Base-by-base conservation (phyloP, 2,113 vertebrate species). In the Panthera tigris region DNA sequence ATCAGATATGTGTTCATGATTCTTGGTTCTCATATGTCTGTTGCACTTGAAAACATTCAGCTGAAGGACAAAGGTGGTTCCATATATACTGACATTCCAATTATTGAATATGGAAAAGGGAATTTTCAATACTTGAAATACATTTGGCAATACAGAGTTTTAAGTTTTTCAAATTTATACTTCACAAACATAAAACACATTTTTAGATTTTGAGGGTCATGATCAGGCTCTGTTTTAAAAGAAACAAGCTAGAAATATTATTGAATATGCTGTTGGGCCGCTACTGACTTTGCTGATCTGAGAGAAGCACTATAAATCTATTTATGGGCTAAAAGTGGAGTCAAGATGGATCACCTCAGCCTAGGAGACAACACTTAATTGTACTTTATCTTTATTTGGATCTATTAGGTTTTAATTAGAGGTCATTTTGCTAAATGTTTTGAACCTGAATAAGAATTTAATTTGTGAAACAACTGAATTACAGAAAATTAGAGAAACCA, bases 331-430 rank as follows among this genome's bases (percentile, higher is more conserved):
- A 13, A n/a, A 89, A 61, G 11, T n/a, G 39, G 68, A 85, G 69
- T 61, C 45, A 50, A 8, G 63, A 85, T 78, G 86, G 66, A 89
- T 88, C 23, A 15, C 55, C 31, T 74, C 63, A 39, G 48, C 39
- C 86, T 61, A 4, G 79, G 52, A 81, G 61, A 65, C 39, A 82
- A 15, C n/a, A 16, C 84, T 89, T 83, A 55, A 68, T 91, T 79
- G n/a, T 79, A 21, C 71, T 96, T 98, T 95, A 48, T 96, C 96
- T 95, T 93, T 92, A 83, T 92, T 97, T 83, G 87, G 68, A 12
- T 89, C 33, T 73, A 65, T 92, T 93, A 95, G 25, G 19, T 96
- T 92, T 94, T 96, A 97, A 95, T 92, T 92, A 86, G 85, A 73
- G 63, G 65, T 86, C 86, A 79, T 93, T 96, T 97, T 95, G 79